phyloP scores from a whole-genome alignment of 2,888 invertebrate species.

The Pegoplata infirma region DNA sequence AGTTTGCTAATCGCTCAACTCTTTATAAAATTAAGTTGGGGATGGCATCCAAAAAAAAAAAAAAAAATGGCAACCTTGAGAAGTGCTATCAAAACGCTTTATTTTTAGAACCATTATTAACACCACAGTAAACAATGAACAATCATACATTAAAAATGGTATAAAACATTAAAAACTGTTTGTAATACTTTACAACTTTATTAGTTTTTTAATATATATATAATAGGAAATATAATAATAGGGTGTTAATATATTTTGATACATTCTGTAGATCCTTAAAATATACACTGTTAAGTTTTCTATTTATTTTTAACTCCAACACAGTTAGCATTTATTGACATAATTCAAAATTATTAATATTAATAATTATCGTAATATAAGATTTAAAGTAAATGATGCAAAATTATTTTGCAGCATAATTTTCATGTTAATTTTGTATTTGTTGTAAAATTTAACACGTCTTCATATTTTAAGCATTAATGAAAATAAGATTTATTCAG shows the following conservation, averaged over 20 bases:
- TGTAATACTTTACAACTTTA: background rate
- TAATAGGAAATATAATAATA: background rate
- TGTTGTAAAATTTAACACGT: constrained; percentile 63
- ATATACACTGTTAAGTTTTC: constrained; percentile 55
- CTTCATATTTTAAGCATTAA: constrained; percentile 60
- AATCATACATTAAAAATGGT: too few relatives aligned
- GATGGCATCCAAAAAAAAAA: too few relatives aligned
- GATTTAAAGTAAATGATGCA: constrained; percentile 68
- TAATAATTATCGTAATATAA: constrained; percentile 64
- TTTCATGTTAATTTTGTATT: constrained; percentile 60
- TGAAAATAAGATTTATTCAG: constrained; percentile 71
- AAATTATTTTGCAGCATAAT: constrained; percentile 72
- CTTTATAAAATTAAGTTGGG: too few relatives aligned
- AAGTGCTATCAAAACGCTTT: too few relatives aligned
- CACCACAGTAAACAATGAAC: too few relatives aligned
- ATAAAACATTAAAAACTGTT: background rate
- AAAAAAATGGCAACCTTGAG: too few relatives aligned
- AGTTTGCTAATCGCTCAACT: too few relatives aligned
- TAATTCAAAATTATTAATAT: constrained; percentile 71
- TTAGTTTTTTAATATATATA: background rate
- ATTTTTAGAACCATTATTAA: too few relatives aligned
- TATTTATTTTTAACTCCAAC: constrained; percentile 70
- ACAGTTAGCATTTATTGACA: constrained; percentile 73
- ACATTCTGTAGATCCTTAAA: constrained; percentile 31
- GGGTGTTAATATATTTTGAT: constrained; percentile 26